Evolutionary conservation across 1,140 invertebrate species (phyloP).

Genomic region (Trypoxylus dichotomus): DNA sequence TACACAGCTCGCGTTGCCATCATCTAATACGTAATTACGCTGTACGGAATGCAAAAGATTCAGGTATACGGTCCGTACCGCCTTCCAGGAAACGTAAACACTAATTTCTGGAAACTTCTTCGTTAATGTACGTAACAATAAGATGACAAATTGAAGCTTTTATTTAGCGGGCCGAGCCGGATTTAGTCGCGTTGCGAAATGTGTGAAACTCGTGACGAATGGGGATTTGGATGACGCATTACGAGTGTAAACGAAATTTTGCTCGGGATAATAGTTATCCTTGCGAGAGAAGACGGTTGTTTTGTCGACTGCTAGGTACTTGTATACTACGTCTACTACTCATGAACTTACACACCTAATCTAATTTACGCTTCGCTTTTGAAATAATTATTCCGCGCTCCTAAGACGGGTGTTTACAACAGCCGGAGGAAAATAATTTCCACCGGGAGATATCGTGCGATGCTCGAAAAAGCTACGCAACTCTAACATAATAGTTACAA

Average conservation of each 20-base stretch:
- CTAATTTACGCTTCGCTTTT: slow-evolving; percentile 3
- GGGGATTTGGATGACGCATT: background rate
- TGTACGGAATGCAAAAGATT: background rate
- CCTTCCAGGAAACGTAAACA: background rate
- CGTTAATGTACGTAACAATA: slow-evolving; percentile 3
- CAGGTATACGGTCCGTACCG: background rate
- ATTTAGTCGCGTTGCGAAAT: background rate
- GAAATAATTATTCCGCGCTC: background rate
- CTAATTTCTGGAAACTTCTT: slow-evolving; percentile 6
- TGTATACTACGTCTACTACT: background rate
- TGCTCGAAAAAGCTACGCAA: too few species aligned
- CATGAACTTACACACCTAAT: background rate
- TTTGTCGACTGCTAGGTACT: background rate
- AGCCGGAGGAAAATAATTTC: too few species aligned
- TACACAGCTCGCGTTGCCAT: background rate
- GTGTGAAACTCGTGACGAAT: background rate
- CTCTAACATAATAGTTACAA: too few species aligned
- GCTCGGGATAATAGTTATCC: background rate
- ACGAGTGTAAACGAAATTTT: background rate
- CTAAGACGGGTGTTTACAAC: background rate
- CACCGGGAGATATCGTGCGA: too few species aligned
- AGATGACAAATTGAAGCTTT: slow-evolving; percentile 23
- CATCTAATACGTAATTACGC: background rate
- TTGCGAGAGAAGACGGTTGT: background rate
- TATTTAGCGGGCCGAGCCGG: background rate